phyloP scores from a whole-genome alignment of 2,113 vertebrate genomes.

The Ameiurus melas region DNA sequence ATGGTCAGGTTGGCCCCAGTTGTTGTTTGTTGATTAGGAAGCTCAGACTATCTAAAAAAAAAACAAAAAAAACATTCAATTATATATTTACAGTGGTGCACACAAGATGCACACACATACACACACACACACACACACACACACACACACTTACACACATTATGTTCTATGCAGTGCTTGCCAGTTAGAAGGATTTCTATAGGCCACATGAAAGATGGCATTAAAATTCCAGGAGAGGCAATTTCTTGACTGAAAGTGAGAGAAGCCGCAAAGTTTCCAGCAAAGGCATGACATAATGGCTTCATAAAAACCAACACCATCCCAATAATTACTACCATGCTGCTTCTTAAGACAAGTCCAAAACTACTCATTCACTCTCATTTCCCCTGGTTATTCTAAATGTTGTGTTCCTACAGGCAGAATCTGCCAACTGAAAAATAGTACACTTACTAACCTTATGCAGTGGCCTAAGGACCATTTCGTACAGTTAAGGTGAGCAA shows the following conservation, averaged over 20 bases:
- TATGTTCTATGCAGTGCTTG: slow-evolving; percentile 28
- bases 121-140: slow-evolving; percentile 22
- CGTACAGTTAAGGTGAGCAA: slow-evolving; percentile 35
- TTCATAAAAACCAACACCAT: slow-evolving; percentile 52
- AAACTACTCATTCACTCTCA: slow-evolving; percentile 14
- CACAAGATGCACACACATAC: slow-evolving; percentile 24
- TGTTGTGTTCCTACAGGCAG: slow-evolving; percentile 3
- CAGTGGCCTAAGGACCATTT: slow-evolving; percentile 25
- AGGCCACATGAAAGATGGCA: slow-evolving; percentile 55
- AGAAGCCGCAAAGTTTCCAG: slow-evolving; percentile 42
- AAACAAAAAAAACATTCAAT: not conserved
- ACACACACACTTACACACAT: slow-evolving; percentile 18
- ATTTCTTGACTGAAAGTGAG: slow-evolving; percentile 41
- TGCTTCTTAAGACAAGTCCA: slow-evolving; percentile 43
- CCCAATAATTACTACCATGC: slow-evolving; percentile 52
- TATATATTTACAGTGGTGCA: not conserved
- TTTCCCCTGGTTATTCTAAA: slow-evolving; percentile 25
- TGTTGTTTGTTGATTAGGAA: slow-evolving; percentile 30
- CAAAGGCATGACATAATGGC: slow-evolving; percentile 40
- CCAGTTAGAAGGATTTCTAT: slow-evolving; percentile 31
- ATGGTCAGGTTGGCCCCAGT: not conserved
- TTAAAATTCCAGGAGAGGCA: slow-evolving; percentile 53
- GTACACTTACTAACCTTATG: slow-evolving; percentile 26
- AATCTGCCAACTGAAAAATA: slow-evolving; percentile 41
- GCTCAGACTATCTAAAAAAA: not conserved